Percentiles rank a stretch among this genome's conserved stretches.
Evolutionary conservation across 2,888 invertebrate genomes (phyloP).

Genomic region (Orthosia gothica): DNA sequence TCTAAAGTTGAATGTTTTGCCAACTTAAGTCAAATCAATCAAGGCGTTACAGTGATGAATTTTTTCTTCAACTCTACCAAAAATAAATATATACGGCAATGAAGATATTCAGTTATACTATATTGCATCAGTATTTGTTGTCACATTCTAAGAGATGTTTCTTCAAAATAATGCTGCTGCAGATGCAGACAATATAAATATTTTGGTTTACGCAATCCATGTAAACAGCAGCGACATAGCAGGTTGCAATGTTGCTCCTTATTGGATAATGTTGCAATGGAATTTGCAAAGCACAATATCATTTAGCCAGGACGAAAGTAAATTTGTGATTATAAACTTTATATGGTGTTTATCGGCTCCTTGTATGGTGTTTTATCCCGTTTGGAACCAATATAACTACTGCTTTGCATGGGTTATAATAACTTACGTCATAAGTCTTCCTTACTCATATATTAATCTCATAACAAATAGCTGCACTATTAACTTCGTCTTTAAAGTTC

Average conservation of each 20-base stretch:
- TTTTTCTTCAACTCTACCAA: not conserved
- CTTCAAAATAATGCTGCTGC: conserved; percentile 21
- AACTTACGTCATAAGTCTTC: not conserved
- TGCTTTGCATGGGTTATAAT: not conserved
- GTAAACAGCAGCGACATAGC: conserved; percentile 37
- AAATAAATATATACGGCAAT: not conserved
- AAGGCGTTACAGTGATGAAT: not conserved
- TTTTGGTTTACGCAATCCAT: not conserved
- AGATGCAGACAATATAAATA: conserved; percentile 9
- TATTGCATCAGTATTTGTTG: not conserved
- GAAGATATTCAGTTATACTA: not conserved
- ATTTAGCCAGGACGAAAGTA: not conserved
- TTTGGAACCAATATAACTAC: not conserved
- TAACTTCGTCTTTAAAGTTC: conserved; percentile 6
- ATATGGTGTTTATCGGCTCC: no score
- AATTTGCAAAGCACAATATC: not conserved
- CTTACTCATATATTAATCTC: not conserved
- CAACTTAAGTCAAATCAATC: not conserved
- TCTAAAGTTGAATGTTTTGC: not conserved
- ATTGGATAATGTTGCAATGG: not conserved
- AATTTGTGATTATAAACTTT: no score
- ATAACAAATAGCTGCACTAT: conserved; percentile 2
- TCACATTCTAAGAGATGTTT: conserved; percentile 9
- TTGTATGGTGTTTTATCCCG: no score
- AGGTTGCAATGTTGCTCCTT: not conserved